Percentiles rank a stretch among this genome's conserved stretches.
Conservation (phyloP, 92 coral and sea anemone genomes). For the Heliopora coerulea region DNA sequence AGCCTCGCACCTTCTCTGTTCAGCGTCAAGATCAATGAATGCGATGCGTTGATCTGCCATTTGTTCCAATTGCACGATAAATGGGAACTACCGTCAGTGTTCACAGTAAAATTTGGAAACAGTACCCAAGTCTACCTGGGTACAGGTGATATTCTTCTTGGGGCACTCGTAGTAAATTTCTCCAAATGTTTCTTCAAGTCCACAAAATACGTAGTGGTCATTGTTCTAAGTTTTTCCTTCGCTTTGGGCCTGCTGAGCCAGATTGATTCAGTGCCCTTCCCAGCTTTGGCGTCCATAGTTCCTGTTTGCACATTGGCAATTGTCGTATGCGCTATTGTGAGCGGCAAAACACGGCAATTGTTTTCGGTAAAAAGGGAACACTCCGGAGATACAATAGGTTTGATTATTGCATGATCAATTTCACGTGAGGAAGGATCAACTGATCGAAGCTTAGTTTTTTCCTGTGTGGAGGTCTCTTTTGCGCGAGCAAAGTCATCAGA, state of each 20-base stretch:
- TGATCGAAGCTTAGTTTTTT: too few species aligned
- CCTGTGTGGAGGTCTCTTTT: too few species aligned
- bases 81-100: conserved; percentile 93
- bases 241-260: conserved; percentile 82
- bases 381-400: neutral
- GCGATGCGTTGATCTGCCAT: conserved; percentile 76
- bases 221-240: conserved; percentile 77
- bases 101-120: conserved; percentile 87
- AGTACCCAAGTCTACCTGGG: conserved; percentile 87
- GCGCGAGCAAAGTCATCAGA: too few species aligned
- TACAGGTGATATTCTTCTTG: conserved; percentile 90
- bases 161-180: conserved; percentile 85
- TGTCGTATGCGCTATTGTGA: conserved; percentile 72
- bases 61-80: conserved; percentile 86
- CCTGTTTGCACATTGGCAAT: conserved; percentile 81
- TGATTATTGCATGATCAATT: conserved; percentile 29
- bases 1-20: conserved; percentile 67
- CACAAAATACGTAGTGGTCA: conserved; percentile 68
- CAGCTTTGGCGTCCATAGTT: conserved; percentile 86
- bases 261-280: conserved; percentile 82
- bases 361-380: conserved; percentile 65
- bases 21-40: conserved; percentile 68
- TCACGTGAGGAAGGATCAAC: neutral
- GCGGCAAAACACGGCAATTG: conserved; percentile 76
- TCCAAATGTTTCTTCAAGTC: conserved; percentile 91